A percentile compares a stretch with the other conserved stretches of the same genome.
These are phyloP conservation scores for Notiomystis cincta DNA, from an alignment of 2,113 vertebrate genomes.

Conservation along the genomic window DNA sequence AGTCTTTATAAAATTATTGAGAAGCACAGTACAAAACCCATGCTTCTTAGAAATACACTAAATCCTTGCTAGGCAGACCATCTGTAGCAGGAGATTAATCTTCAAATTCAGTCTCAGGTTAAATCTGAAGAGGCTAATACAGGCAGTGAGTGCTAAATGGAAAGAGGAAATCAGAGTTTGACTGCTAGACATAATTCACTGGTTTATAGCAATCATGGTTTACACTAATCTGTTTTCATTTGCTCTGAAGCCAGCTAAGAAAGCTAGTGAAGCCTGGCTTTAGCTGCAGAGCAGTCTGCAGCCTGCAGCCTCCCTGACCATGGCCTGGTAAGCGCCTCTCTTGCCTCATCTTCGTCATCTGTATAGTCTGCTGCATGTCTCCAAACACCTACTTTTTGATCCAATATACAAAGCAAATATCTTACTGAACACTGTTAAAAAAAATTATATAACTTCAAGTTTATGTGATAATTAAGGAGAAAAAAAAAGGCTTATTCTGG, in stretches of 20 bases:
- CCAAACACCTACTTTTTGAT: background rate
- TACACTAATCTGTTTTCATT: background rate
- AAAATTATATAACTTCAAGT: rapidly evolving
- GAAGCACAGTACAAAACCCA: background rate
- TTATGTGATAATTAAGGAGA: background rate
- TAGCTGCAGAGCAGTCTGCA: background rate
- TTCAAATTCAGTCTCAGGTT: background rate
- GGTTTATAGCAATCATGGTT: background rate
- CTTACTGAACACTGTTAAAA: background rate
- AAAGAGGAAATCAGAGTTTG: background rate
- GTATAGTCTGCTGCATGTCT: background rate
- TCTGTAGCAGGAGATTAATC: background rate
- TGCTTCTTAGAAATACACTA: background rate
- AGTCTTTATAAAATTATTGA: background rate
- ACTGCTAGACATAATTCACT: background rate
- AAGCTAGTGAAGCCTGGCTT: background rate
- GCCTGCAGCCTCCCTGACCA: background rate
- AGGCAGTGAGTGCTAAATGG: background rate
- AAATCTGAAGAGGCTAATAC: background rate
- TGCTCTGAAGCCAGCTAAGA: background rate
- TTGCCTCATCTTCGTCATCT: background rate
- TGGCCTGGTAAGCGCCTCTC: background rate
- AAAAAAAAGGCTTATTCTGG: background rate
- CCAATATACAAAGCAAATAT: background rate
- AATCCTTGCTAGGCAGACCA: background rate